phyloP scores from a whole-genome alignment of 2,113 vertebrate species.

The Oncorhynchus clarkii region DNA sequence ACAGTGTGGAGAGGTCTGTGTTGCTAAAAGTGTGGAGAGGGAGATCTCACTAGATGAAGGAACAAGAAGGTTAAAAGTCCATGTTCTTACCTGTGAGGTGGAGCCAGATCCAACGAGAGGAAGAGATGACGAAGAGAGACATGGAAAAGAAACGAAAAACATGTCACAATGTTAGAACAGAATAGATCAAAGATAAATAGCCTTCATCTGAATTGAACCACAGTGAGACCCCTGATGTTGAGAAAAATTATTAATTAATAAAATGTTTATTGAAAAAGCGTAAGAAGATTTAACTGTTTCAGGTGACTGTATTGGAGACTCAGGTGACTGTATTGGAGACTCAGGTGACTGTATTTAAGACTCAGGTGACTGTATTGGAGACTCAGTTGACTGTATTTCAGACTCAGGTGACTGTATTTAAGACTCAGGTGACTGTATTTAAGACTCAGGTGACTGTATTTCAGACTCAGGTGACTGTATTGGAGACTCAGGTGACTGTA shows the following conservation, averaged over 20 bases:
- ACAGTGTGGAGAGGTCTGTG: too few species aligned
- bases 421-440: too few species aligned
- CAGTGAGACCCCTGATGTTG: background rate
- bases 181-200: background rate
- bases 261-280: too few species aligned
- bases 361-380: background rate
- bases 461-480: background rate
- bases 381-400: too few species aligned
- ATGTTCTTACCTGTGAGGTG: conserved; percentile 12
- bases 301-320: background rate
- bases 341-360: too few species aligned
- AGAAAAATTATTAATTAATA: background rate
- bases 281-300: background rate
- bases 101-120: background rate
- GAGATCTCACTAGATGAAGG: background rate
- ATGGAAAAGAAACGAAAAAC: background rate
- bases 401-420: background rate
- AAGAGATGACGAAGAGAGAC: background rate
- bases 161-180: background rate
- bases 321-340: background rate
- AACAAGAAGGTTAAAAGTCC: background rate
- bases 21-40: background rate
- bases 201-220: background rate
- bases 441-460: background rate
- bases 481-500: too few species aligned